Evolutionary conservation across 2,797 vertebrate species (phyloP), one percentile per base, ranked within the genome.

Genomic region (Eremophila alpestris): DNA sequence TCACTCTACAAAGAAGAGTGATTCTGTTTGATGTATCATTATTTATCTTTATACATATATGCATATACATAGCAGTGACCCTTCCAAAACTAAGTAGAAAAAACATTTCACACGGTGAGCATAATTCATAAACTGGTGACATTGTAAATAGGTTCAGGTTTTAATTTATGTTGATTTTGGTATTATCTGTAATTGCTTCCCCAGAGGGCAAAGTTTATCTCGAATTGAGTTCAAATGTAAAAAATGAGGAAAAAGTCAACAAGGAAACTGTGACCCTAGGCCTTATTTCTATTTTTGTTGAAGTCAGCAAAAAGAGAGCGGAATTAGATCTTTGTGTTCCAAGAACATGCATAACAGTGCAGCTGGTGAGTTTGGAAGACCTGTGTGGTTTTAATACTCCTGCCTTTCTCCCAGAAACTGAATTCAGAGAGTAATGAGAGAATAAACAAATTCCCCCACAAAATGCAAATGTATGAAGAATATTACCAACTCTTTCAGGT

Each of bases 171-270:
- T 88, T 92, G 67, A 81, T 93, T 87, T 78, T 65, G 82, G 45
- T 69, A 81, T 93, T 94, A 96, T 96, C 94, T 91, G 45, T 86
- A 96, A 86, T 96, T 93, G 56, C 77, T 94, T 96, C 89, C 94
- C 46, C 52, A 67, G 30, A 87, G 91, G 89, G 85, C 94, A 96
- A 95, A 94, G 94, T 92, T 96, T 96, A 97, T 97, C 94, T 95
- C 21, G 9, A 95, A 81, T 84, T 93, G 91, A 94, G 45, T 84
- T 91, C 63, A 88, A 91, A 93, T 77, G 58, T 81, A 77, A 94
- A 94, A 94, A 90, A 81, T 58, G 68, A 97, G 87, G 77, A 91
- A 96, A 94, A 87, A 91, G 80, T 83, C 85, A 96, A 94, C 83
- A 95, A 91, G 85, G 82, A 95, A 94, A 56, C 36, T 0, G 2